These are phyloP conservation scores for Zeuzera pyrina DNA, from an alignment of 2,888 invertebrate genomes.

Conservation along the genomic window DNA sequence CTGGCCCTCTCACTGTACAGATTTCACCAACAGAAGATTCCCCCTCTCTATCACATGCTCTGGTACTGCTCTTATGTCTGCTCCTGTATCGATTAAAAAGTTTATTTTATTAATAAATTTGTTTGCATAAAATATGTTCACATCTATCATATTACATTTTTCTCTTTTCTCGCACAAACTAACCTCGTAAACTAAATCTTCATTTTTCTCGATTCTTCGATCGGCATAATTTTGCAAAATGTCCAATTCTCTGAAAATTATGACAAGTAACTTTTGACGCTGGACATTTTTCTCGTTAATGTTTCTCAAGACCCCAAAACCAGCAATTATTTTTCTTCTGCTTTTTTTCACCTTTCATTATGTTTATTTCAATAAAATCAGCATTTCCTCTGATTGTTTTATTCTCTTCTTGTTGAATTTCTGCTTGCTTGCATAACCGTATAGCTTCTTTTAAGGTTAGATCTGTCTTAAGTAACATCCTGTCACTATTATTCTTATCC, in stretches of 20 bases:
- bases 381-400: background rate
- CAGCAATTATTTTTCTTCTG: too few species aligned
- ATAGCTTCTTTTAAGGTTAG: background rate
- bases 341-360: background rate
- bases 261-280: background rate
- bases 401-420: background rate
- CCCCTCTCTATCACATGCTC: too few species aligned
- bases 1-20: conserved; percentile 3
- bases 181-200: background rate
- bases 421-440: background rate
- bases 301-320: too few species aligned
- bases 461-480: background rate
- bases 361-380: too few species aligned
- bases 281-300: background rate
- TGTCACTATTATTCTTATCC: too few species aligned
- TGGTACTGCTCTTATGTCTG: conserved; percentile 4
- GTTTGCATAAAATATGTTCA: background rate
- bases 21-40: background rate
- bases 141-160: background rate
- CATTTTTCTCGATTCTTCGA: background rate
- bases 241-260: background rate
- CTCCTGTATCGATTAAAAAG: conserved; percentile 8
- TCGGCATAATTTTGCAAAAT: background rate
- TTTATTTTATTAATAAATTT: background rate
- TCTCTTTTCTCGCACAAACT: background rate